These are phyloP conservation scores for Lepus oiostolus DNA, from an alignment of 2,797 vertebrate genomes.

Conservation along the genomic window DNA sequence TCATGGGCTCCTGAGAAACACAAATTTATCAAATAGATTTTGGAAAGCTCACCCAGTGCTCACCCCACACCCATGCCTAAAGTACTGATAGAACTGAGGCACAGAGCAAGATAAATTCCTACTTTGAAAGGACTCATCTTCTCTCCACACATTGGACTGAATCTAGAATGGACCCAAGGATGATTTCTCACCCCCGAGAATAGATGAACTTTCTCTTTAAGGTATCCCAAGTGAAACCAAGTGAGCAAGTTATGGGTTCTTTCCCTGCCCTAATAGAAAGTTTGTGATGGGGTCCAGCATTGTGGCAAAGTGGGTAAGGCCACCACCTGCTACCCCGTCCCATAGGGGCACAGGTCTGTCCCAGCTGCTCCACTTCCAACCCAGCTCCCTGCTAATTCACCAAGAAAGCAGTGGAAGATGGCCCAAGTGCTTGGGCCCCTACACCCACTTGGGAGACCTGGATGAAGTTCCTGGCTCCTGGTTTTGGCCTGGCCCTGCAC, in stretches of 20 bases:
- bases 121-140: not conserved
- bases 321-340: too few relatives aligned
- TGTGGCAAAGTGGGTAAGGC: too few relatives aligned
- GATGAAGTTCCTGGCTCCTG: too few relatives aligned
- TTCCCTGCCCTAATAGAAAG: not conserved
- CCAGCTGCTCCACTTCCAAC: too few relatives aligned
- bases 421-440: too few relatives aligned
- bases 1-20: not conserved
- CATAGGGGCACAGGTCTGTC: too few relatives aligned
- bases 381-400: too few relatives aligned
- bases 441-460: too few relatives aligned
- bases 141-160: not conserved
- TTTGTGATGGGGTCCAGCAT: too few relatives aligned
- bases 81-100: not conserved
- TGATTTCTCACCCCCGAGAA: not conserved
- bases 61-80: not conserved
- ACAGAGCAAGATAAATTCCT: not conserved
- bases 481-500: too few relatives aligned
- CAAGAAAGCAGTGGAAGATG: too few relatives aligned
- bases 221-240: not conserved
- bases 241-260: not conserved
- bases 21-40: not conserved
- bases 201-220: not conserved
- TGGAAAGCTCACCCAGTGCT: not conserved
- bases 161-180: not conserved